Base-by-base conservation (phyloP, 1,140 invertebrate species). In the Leucophenga varia region DNA sequence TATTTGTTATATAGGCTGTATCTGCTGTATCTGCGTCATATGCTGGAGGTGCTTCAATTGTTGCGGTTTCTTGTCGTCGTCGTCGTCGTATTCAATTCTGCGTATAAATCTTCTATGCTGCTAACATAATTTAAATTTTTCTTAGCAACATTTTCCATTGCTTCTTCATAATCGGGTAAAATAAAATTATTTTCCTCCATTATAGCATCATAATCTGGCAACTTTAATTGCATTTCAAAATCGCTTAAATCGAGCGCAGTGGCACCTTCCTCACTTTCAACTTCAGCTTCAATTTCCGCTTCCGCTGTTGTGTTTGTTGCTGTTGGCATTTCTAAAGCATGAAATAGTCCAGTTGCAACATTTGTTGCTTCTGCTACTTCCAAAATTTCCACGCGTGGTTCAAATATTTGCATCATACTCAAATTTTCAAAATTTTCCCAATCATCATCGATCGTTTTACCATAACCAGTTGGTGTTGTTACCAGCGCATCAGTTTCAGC, bases 401-500 rank as follows among this genome's bases (percentile, higher is more conserved):
- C 22, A 25, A 25, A 25, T 5, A 25, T 25, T 25, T 25, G 22
- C 22, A 6, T 25, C 22, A 25, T 25, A 3, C 58, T 51, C 12
- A 72, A 52, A 28, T 72, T 57, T 21, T 59, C 61, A 50, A 72
- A 72, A 49, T 61, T 72, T 16, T 59, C 61, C 69, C 69, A 72
- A 31, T 72, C 69, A 18, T 72, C 69, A n/a, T 72, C 69, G 34
- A 72, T 72, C 41, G 42, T 54, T 36, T 72, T 72, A 6, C 69
- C 69, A 49, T 69, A 72, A 9, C 69, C 69, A 9, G 59, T 50
- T 1, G 67, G 45, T 25, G 39, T 10, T 1, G 51, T 31, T 28
- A 30, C 31, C n/a, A 28, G 21, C 14, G 39, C 16, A 48, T n/a
- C n/a, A n/a, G n/a, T n/a, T n/a, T n/a, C n/a, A n/a, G n/a, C n/a